Evolutionary conservation across 2,797 vertebrate genomes (phyloP), one percentile per base, ranked within the genome.

Genomic region (Nasua narica): DNA sequence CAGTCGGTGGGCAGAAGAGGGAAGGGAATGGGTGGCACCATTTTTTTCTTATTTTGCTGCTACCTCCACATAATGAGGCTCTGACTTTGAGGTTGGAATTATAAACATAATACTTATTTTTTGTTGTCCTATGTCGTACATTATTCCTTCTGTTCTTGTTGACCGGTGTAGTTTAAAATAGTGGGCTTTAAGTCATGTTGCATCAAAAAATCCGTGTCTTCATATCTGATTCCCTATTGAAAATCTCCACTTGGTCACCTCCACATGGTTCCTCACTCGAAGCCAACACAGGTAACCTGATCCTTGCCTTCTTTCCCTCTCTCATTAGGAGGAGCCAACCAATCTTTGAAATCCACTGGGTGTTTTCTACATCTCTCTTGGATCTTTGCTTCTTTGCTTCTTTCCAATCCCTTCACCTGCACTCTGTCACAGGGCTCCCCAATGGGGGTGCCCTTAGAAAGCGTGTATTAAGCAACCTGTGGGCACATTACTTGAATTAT

Each of bases 1-100:
- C 9, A 56, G 10, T 1, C 0, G 13, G 7, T 46, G 37, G 25
- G 2, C 3, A 52, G 52, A 40, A 79, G 16, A 56, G 8, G 6
- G 1, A 81, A 76, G 15, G 19, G 6, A 87, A 70, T 0, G 0
- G 1, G 0, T 4, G 23, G 14, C 1, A 18, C 5, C 10, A 18
- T 19, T 56, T 60, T 60, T 52, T 54, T 82, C 72, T 78, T 72
- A 4, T 40, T 72, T 91, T 86, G 21, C 5, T 21, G 6, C 65
- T 46, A 21, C 60, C 40, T 35, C 43, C 27, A 62, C 40, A 5
- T n/a, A 54, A 72, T 0, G 2, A 95, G 18, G 15, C 50, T 93
- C 77, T 35, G 70, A 37, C 15, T 69, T 78, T 27, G 35, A 29
- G 62, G 21, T 56, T 15, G n/a, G 9, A 21, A 52, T 84, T 43